Percentiles rank a stretch among this genome's conserved stretches.
Evolutionary conservation across 2,113 vertebrate genomes (phyloP).

Genomic region (Eira barbara): DNA sequence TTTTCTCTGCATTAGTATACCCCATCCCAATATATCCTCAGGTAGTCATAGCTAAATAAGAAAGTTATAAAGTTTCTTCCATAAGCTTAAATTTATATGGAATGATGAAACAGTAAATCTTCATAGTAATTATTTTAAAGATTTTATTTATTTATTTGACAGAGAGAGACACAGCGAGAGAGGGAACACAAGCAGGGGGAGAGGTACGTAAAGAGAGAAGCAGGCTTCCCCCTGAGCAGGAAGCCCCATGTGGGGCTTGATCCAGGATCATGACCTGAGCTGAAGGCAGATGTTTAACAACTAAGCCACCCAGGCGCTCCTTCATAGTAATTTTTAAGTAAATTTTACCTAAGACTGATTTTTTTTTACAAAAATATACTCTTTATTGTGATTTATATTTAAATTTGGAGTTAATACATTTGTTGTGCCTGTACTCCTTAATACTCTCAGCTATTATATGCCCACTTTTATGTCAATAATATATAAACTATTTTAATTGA

Average conservation of each 20-base stretch:
- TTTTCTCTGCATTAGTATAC: neutral
- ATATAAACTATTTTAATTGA: neutral
- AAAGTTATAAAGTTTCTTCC: neutral
- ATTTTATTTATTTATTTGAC: too few species aligned
- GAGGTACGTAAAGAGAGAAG: too few species aligned
- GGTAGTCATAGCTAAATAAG: neutral
- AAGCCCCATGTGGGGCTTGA: too few species aligned
- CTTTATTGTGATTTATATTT: neutral
- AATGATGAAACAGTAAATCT: neutral
- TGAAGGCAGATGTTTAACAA: too few species aligned
- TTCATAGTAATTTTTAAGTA: neutral
- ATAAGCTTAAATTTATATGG: neutral
- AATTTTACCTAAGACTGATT: neutral
- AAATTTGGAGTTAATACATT: neutral
- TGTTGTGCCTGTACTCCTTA: neutral
- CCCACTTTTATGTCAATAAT: neutral
- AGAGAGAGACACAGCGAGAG: too few species aligned
- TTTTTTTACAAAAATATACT: neutral
- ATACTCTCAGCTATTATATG: neutral
- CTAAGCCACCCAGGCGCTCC: neutral
- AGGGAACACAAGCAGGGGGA: too few species aligned
- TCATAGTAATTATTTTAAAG: neutral
- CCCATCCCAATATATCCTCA: neutral
- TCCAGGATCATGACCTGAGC: too few species aligned
- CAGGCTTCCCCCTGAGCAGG: too few species aligned